Base-by-base conservation (phyloP, 2,113 vertebrate genomes). In the Upupa epops region DNA sequence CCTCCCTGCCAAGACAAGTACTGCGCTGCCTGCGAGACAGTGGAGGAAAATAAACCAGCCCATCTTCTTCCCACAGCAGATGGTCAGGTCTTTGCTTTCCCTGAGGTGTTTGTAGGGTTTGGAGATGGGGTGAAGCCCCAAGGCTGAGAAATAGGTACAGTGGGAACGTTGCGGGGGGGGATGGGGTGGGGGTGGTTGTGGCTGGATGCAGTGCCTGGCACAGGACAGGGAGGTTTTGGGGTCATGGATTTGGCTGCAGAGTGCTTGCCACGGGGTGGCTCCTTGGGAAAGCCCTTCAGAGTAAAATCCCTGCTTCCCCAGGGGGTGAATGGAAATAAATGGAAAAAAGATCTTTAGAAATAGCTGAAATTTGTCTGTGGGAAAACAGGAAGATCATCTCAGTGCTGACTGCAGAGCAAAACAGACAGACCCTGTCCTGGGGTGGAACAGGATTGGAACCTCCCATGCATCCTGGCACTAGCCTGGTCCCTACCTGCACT, bases 131-230 rank as follows among this genome's bases (percentile, higher is more conserved):
- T 24, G 45, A 58, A 73, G 73, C 28, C 48, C 34, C 1, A 3
- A 7, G 3, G 24, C 13, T 0, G 3, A 82, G n/a, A 65, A 69
- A 60, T 19, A 28, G 42, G 25, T 32, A 29, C 7, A 17, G 14
- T 3, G 51, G 40, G 51, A 80, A 31, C 0, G 0, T 24, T 13
- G n/a, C n/a, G n/a, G n/a, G n/a, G n/a, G n/a, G n/a, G 19, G 13
- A 29, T 0, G 3, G 64, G 56, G 45, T n/a, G 12, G 56, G 45
- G 34, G 12, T 61, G 11, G 8, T 32, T 4, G 1, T 6, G 37
- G 20, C 45, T 78, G 75, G 48, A 63, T 55, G 48, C 1, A 4
- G 21, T 13, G 78, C 13, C 11, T 1, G 5, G 58, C 4, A 8
- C 5, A 17, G 75, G 13, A 64, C 0, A 0, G 45, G 55, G 34